These are phyloP conservation scores for Sinotaia quadrata DNA, from an alignment of 2,888 invertebrate species.

Conservation along the genomic window DNA sequence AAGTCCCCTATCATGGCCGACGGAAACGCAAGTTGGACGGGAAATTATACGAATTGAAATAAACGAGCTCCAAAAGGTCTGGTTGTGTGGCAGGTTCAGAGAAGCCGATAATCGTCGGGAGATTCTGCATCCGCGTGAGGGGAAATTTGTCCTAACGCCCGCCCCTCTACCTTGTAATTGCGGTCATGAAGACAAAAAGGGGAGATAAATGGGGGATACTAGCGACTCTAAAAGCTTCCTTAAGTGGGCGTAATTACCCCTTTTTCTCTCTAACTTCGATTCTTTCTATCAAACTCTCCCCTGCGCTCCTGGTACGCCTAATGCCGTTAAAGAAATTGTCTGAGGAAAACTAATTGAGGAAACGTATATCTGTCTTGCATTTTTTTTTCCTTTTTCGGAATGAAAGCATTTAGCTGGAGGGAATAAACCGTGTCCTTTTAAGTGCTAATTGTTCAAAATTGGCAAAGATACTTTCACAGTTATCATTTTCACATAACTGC, in stretches of 20 bases:
- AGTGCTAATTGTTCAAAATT: no score
- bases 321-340: conserved; percentile 18
- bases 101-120: conserved; percentile 15
- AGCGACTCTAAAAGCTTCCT: conserved; percentile 26
- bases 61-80: conserved; percentile 18
- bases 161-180: conserved; percentile 13
- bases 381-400: no score
- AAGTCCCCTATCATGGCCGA: conserved; percentile 31
- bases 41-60: conserved; percentile 30
- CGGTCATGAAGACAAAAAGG: conserved; percentile 24
- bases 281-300: conserved; percentile 20
- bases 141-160: conserved; percentile 22
- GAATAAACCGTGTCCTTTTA: no score
- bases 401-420: no score
- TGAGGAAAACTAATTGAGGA: no score
- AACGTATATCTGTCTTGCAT: no score
- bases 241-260: conserved; percentile 30
- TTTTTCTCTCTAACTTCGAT: conserved; percentile 23
- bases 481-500: no score
- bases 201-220: conserved; percentile 26
- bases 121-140: conserved; percentile 7
- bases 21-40: conserved; percentile 25
- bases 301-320: conserved; percentile 16
- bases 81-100: conserved; percentile 11
- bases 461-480: no score